Percentiles rank a stretch among this genome's conserved stretches.
phyloP scores from a whole-genome alignment of 2,113 vertebrate species.

The Sterna hirundo region DNA sequence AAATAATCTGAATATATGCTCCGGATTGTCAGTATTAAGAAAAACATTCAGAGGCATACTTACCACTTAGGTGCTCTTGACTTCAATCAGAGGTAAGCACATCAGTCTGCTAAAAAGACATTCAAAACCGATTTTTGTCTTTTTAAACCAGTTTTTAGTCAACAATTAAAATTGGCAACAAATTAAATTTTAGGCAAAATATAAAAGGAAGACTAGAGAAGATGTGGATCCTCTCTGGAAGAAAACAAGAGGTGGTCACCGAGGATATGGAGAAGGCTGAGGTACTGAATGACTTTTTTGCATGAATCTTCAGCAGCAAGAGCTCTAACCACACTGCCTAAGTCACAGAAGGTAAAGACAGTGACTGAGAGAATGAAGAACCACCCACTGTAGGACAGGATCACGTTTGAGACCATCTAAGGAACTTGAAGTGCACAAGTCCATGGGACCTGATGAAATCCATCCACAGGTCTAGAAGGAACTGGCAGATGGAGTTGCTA shows the following conservation, averaged over 20 bases:
- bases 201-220: background rate
- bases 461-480: background rate
- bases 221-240: background rate
- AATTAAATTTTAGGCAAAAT: background rate
- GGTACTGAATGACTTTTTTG: background rate
- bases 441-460: background rate
- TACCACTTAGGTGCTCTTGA: background rate
- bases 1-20: background rate
- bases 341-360: background rate
- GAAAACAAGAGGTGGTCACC: background rate
- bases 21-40: background rate
- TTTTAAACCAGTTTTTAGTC: background rate
- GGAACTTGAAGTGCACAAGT: background rate
- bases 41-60: background rate
- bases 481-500: background rate
- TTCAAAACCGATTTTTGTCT: background rate
- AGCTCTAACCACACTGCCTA: background rate
- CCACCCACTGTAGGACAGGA: background rate
- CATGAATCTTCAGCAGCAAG: background rate
- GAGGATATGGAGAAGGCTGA: background rate
- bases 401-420: background rate
- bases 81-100: background rate
- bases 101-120: background rate
- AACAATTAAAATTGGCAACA: rapidly evolving
- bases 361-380: background rate